These are phyloP conservation scores for Mionectes macconnelli DNA, from an alignment of 2,113 vertebrate species.

Conservation along the genomic window DNA sequence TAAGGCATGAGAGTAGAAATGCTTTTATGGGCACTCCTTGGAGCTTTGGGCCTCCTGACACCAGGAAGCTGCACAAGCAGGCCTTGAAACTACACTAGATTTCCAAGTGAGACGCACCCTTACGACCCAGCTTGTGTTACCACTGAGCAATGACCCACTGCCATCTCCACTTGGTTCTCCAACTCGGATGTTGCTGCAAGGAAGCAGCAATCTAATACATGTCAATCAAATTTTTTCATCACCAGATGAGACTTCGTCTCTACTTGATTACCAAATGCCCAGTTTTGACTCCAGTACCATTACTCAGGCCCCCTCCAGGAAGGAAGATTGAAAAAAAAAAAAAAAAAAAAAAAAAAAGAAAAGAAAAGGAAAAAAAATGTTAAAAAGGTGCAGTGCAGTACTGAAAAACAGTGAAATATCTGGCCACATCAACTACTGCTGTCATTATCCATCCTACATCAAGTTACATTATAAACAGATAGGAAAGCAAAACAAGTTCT, in stretches of 20 bases:
- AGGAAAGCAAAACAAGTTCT: not conserved
- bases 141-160: not conserved
- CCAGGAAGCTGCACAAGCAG: not conserved
- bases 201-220: not conserved
- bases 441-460: not conserved
- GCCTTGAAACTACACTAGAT: not conserved
- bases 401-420: not conserved
- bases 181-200: fast-evolving
- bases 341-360: fast-evolving
- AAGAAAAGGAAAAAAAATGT: too few relatives aligned
- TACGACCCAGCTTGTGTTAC: not conserved
- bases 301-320: not conserved
- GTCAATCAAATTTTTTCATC: not conserved
- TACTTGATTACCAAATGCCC: not conserved
- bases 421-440: not conserved
- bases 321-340: not conserved
- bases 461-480: not conserved
- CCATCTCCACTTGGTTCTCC: fast-evolving
- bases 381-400: not conserved
- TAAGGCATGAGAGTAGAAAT: not conserved
- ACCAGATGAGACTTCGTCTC: not conserved
- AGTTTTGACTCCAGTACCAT: not conserved
- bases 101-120: not conserved
- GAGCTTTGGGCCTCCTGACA: not conserved
- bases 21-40: not conserved